Percentiles rank a stretch among this genome's conserved stretches.
Conservation (phyloP, 2,797 vertebrate species). For the Pantherophis vulpinus region DNA sequence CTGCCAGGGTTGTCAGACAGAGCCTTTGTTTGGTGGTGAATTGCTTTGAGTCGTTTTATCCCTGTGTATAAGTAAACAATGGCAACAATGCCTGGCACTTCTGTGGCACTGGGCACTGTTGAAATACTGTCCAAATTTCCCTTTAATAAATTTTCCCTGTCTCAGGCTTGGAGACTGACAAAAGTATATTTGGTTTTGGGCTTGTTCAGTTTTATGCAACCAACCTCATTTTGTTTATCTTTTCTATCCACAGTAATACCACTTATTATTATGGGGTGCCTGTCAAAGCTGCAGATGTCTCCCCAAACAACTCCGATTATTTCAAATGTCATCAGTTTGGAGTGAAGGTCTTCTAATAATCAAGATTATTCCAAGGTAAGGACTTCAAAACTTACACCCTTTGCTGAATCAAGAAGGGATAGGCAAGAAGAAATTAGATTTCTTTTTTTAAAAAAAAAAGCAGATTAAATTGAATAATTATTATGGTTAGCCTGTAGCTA, state of each 20-base stretch:
- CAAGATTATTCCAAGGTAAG: background rate
- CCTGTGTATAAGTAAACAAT: slow-evolving; percentile 22
- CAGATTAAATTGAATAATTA: background rate
- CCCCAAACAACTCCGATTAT: background rate
- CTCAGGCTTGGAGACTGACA: background rate
- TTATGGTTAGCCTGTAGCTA: background rate
- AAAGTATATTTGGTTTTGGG: background rate
- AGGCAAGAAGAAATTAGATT: background rate
- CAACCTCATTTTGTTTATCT: background rate
- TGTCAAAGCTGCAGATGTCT: background rate
- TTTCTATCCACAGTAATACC: background rate
- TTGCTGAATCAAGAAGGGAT: background rate
- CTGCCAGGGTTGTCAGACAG: slow-evolving; percentile 29
- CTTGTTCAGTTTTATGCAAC: background rate
- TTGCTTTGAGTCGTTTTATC: slow-evolving; percentile 19
- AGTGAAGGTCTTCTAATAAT: background rate
- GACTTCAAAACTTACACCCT: background rate
- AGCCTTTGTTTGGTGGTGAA: slow-evolving; percentile 19
- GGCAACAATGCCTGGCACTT: slow-evolving; percentile 19
- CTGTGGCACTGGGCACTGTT: background rate
- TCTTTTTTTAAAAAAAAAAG: background rate
- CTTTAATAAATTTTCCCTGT: background rate
- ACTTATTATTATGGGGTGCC: background rate
- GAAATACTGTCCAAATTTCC: slow-evolving; percentile 1
- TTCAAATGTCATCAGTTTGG: background rate